phyloP scores from a whole-genome alignment of 2,797 vertebrate genomes.

The Characodon lateralis region DNA sequence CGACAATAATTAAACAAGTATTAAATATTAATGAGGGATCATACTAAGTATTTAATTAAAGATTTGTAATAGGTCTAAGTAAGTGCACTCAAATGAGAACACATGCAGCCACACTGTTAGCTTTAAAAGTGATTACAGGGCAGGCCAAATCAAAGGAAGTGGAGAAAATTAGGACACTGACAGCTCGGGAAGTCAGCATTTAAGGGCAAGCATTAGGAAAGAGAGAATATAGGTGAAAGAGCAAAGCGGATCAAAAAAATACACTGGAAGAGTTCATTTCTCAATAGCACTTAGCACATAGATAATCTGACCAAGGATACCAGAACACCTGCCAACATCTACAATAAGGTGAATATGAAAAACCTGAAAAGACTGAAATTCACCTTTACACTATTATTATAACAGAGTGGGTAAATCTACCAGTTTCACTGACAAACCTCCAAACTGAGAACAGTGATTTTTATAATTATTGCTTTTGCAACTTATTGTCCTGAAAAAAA shows the following conservation, averaged over 20 bases:
- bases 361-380: background rate
- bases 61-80: slow-evolving; percentile 11
- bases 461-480: background rate
- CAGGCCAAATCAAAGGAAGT: slow-evolving; percentile 36
- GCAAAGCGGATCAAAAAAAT: slow-evolving; percentile 9
- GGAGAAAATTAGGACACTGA: slow-evolving; percentile 35
- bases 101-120: slow-evolving; percentile 55
- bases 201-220: slow-evolving; percentile 49
- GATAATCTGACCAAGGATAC: background rate
- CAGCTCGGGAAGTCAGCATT: slow-evolving; percentile 43
- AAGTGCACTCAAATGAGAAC: slow-evolving; percentile 52
- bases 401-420: background rate
- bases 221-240: slow-evolving; percentile 26
- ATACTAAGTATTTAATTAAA: slow-evolving; percentile 13
- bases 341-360: background rate
- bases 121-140: slow-evolving; percentile 39
- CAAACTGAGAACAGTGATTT: background rate
- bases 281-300: background rate
- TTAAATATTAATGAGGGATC: background rate
- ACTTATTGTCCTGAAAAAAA: slow-evolving; percentile 1
- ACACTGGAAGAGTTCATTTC: background rate
- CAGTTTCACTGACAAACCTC: background rate
- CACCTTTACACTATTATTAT: background rate
- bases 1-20: background rate
- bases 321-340: background rate